Percentiles rank a stretch among this genome's conserved stretches.
These are phyloP conservation scores for Epirrhoe tristata DNA, from an alignment of 2,888 invertebrate species.

Conservation along the genomic window DNA sequence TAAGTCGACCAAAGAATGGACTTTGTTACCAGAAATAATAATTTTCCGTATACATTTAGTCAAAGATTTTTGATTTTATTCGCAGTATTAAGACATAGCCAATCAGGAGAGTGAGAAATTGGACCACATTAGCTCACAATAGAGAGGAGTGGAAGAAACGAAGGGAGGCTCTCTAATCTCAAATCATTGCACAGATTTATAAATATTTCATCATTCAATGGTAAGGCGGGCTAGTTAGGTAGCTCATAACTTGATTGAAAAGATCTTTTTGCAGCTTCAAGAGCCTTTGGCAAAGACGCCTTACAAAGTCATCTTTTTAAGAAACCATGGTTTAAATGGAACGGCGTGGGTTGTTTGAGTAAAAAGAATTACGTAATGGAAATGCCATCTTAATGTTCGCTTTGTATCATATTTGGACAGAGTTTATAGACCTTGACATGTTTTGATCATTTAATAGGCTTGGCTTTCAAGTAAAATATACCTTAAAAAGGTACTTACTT, in stretches of 20 bases:
- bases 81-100: too few species aligned
- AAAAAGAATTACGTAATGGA: conserved; percentile 3
- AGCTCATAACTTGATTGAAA: neutral
- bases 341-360: neutral
- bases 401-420: conserved; percentile 1
- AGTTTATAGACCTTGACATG: neutral
- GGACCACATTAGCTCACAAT: too few species aligned
- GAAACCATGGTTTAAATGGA: neutral
- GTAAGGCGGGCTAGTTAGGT: too few species aligned
- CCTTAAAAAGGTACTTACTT: neutral
- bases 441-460: neutral
- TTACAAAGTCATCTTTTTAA: neutral
- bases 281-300: neutral
- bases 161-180: too few species aligned
- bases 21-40: too few species aligned
- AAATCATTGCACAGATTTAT: too few species aligned
- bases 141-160: too few species aligned
- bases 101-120: too few species aligned
- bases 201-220: too few species aligned
- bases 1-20: neutral
- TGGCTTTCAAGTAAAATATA: neutral
- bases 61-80: too few species aligned
- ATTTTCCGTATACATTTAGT: too few species aligned
- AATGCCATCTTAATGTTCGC: neutral
- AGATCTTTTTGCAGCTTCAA: neutral